A percentile compares a stretch with the other conserved stretches of the same genome.
phyloP scores from a whole-genome alignment of 2,113 vertebrate genomes.

The Porphyrio hochstetteri region DNA sequence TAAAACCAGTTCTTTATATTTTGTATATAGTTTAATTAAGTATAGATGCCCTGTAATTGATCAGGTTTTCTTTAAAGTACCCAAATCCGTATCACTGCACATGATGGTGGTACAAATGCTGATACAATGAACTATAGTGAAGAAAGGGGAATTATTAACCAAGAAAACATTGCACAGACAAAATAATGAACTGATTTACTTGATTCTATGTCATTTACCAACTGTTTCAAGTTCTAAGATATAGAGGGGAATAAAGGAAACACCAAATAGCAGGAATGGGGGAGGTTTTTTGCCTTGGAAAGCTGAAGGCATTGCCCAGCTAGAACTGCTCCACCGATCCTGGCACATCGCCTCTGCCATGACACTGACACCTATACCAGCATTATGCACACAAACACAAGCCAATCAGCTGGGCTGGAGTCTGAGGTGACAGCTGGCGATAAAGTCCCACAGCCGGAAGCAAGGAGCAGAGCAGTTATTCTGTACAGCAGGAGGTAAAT shows the following conservation, averaged over 20 bases:
- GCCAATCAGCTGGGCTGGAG: not conserved
- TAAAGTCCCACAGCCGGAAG: not conserved
- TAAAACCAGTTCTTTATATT: not conserved
- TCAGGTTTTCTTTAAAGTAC: not conserved
- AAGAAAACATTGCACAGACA: not conserved
- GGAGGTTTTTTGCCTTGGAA: not conserved
- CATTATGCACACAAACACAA: fast-evolving
- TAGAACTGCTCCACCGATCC: not conserved
- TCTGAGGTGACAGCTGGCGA: not conserved
- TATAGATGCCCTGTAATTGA: not conserved
- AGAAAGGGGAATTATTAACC: not conserved
- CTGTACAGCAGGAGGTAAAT: not conserved
- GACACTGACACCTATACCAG: not conserved
- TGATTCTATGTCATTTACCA: not conserved
- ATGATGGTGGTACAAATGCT: fast-evolving
- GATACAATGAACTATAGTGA: not conserved
- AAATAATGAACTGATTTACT: not conserved
- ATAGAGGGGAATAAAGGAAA: not conserved
- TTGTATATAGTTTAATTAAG: not conserved
- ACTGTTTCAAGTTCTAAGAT: too few species aligned
- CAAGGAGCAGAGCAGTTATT: fast-evolving
- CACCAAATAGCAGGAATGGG: not conserved
- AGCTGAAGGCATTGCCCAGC: not conserved
- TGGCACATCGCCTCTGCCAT: too few species aligned
- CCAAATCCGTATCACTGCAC: not conserved